These are phyloP conservation scores for Dipus sagitta DNA, from an alignment of 2,797 vertebrate genomes.

Conservation along the genomic window DNA sequence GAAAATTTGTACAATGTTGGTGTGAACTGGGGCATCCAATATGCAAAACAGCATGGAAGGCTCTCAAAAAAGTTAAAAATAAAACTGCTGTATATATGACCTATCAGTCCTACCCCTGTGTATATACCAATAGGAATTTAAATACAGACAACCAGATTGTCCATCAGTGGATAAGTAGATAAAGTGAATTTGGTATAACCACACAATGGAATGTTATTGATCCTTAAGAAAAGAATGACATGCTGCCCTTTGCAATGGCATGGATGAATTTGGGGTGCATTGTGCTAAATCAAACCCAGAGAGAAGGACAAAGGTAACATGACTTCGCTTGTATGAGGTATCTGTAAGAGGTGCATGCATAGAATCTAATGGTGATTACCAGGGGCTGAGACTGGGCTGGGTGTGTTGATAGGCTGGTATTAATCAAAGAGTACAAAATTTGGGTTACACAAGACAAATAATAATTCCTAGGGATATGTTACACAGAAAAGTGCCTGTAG, in stretches of 20 bases:
- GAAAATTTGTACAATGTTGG: neutral
- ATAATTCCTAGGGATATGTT: neutral
- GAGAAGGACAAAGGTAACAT: neutral
- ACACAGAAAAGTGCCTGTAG: neutral
- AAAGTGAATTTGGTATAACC: neutral
- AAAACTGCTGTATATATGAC: neutral
- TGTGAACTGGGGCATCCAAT: neutral
- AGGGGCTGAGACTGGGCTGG: neutral
- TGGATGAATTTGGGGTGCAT: neutral
- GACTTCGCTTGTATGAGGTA: neutral
- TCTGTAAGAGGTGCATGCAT: neutral
- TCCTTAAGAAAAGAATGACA: neutral
- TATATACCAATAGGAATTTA: neutral
- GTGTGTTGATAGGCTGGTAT: too few species aligned
- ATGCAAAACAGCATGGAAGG: neutral
- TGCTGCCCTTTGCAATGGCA: neutral
- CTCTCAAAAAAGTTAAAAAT: neutral
- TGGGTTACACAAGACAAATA: neutral
- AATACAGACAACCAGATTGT: neutral
- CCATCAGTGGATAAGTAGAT: neutral
- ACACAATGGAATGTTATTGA: neutral
- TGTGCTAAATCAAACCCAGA: neutral
- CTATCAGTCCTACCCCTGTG: neutral
- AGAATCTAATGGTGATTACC: neutral
- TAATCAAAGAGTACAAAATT: neutral